Percentiles rank a stretch among this genome's conserved stretches.
Conservation (phyloP, 2,888 invertebrate species). For the Schrankia costaestrigalis region DNA sequence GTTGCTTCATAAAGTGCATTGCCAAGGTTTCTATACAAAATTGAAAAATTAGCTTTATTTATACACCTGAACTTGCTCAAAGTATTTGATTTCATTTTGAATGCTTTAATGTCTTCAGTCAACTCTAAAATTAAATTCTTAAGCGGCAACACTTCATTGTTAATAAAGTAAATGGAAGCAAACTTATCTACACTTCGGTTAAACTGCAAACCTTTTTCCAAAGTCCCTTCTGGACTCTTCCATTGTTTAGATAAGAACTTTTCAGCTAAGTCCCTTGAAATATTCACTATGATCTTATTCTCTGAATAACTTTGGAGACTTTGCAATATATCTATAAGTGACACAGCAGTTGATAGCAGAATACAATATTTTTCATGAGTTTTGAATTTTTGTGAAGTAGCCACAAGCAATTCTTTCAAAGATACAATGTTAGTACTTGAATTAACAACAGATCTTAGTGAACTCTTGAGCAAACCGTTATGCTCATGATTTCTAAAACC, state of each 20-base stretch:
- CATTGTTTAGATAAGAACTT: constrained; percentile 84
- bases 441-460: constrained; percentile 59
- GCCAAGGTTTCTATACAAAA: constrained; percentile 85
- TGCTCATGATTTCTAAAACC: constrained; percentile 78
- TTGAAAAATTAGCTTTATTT: constrained; percentile 83
- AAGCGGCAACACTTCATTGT: constrained; percentile 80
- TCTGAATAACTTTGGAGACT: constrained; percentile 68
- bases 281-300: constrained; percentile 58
- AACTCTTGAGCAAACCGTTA: constrained; percentile 55
- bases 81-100: constrained; percentile 80
- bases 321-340: constrained; percentile 76
- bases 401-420: constrained; percentile 56
- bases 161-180: constrained; percentile 82
- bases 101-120: constrained; percentile 76
- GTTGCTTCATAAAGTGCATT: constrained; percentile 80
- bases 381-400: constrained; percentile 61
- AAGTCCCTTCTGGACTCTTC: constrained; percentile 82
- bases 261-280: constrained; percentile 63
- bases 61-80: constrained; percentile 83
- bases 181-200: constrained; percentile 84
- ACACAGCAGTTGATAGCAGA: constrained; percentile 77
- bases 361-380: constrained; percentile 75
- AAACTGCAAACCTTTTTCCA: constrained; percentile 83
- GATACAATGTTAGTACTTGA: constrained; percentile 42
- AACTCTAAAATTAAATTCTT: constrained; percentile 78